Evolutionary conservation across 2,113 vertebrate genomes (phyloP), one percentile per base, ranked within the genome.

Genomic region (Chloroceryle aenea): DNA sequence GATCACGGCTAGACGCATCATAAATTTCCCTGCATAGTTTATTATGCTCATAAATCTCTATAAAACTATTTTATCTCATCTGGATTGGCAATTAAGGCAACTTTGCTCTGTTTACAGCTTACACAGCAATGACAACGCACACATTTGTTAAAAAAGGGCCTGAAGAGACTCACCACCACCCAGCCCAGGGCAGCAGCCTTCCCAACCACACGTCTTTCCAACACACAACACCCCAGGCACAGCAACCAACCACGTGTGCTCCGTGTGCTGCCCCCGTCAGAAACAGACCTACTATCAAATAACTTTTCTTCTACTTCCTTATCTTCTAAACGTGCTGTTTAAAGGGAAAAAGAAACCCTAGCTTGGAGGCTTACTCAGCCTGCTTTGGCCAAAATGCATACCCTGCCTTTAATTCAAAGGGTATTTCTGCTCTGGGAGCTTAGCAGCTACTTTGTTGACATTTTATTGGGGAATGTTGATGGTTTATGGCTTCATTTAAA

Each of bases 51-150:
- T 88, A 91, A 86, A 72, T 89, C 91, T 81, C 80, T 61, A n/a
- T 42, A 75, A 92, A 92, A 84, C 47, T 72, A 66, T 74, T 93
- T 95, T 85, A 81, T 94, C 93, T 92, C 84, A 47, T 85, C 84
- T 68, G 52, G 43, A 53, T 56, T 77, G 62, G 83, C 86, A 77
- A 75, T 3, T 30, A 75, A 92, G 42, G 73, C 62, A 72, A 47
- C 47, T 75, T 40, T 56, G 21, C 73, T 89, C 73, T 55, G 23
- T 50, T 91, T 71, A 67, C 16, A 19, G 76, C 80, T 94, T 52
- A 61, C 53, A 8, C 1, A 90, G 50, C 53, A 42, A 66, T 3
- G 29, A 72, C 43, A 75, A 76, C 5, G 9, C 38, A 38, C 25
- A 4, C 52, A n/a, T 53, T 77, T n/a, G 67, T 73, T n/a, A 19